Conservation (phyloP, 2,888 invertebrate genomes). For the Erannis defoliaria region DNA sequence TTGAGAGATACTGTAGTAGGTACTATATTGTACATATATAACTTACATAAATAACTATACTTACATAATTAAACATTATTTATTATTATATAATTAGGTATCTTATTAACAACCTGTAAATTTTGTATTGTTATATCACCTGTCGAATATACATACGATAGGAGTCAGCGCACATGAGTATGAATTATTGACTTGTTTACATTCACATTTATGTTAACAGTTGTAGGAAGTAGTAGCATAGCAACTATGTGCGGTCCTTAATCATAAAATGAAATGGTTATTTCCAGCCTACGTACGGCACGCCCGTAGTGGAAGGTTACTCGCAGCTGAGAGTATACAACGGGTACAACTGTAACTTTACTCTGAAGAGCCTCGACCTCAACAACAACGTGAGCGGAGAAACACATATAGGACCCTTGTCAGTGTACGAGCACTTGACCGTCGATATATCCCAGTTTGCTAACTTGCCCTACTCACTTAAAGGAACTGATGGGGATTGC, state of each 20-base stretch:
- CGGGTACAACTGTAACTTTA: conserved; percentile 86
- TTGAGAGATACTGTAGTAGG: background rate
- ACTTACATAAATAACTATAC: too few species aligned
- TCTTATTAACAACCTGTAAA: background rate
- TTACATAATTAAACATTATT: too few species aligned
- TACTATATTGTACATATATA: background rate
- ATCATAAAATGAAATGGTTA: conserved; percentile 14
- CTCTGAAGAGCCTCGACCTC: conserved; percentile 57
- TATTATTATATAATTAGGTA: background rate
- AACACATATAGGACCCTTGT: conserved; percentile 63
- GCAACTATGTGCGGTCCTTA: background rate
- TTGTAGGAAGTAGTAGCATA: background rate
- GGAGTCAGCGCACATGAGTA: too few species aligned
- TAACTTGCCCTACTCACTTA: conserved; percentile 70
- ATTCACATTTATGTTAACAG: background rate
- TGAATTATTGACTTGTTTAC: too few species aligned
- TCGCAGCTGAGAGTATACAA: conserved; percentile 91
- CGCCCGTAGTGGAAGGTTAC: conserved; percentile 84
- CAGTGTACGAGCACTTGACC: conserved; percentile 76
- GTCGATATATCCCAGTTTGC: conserved; percentile 57
- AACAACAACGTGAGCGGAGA: conserved; percentile 48
- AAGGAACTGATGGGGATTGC: conserved; percentile 62
- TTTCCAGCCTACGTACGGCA: conserved; percentile 86
- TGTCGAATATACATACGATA: background rate
- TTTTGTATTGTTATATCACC: background rate